Conservation (phyloP, 2,888 invertebrate species). For the Cosmia pyralina region DNA sequence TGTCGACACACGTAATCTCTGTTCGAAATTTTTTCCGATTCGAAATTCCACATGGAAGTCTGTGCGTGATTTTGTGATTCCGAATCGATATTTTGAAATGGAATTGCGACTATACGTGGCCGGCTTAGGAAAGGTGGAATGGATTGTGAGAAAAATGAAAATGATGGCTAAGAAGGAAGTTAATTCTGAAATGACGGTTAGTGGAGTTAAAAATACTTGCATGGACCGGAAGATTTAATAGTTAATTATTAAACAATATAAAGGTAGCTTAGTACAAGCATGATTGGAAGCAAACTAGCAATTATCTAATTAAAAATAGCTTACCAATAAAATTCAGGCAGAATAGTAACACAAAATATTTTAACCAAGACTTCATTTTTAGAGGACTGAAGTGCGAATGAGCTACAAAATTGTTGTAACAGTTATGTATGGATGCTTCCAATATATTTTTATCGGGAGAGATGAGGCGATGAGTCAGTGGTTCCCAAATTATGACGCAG, state of each 20-base stretch:
- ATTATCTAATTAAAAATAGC: neutral
- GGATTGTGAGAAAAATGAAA: no score
- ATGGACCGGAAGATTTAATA: no score
- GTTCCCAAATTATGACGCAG: constrained; percentile 2
- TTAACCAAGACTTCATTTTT: constrained; percentile 24
- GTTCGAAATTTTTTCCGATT: no score
- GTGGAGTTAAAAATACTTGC: neutral
- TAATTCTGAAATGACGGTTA: neutral
- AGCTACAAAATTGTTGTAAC: neutral
- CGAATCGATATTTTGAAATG: no score
- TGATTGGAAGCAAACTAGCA: no score
- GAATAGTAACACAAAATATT: constrained; percentile 23
- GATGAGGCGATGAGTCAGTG: constrained; percentile 4
- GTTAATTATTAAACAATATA: no score
- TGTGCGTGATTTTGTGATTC: no score
- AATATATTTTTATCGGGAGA: neutral
- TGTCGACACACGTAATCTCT: no score
- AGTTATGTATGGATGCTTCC: constrained; percentile 8
- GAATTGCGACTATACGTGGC: no score
- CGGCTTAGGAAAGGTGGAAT: no score
- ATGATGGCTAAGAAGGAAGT: neutral
- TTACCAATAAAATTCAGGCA: constrained; percentile 21
- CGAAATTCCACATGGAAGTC: no score
- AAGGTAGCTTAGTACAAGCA: no score
- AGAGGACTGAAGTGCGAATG: neutral